Percentiles rank a stretch among this genome's conserved stretches.
Evolutionary conservation across 2,113 vertebrate species (phyloP).

Genomic region (Gavia stellata): DNA sequence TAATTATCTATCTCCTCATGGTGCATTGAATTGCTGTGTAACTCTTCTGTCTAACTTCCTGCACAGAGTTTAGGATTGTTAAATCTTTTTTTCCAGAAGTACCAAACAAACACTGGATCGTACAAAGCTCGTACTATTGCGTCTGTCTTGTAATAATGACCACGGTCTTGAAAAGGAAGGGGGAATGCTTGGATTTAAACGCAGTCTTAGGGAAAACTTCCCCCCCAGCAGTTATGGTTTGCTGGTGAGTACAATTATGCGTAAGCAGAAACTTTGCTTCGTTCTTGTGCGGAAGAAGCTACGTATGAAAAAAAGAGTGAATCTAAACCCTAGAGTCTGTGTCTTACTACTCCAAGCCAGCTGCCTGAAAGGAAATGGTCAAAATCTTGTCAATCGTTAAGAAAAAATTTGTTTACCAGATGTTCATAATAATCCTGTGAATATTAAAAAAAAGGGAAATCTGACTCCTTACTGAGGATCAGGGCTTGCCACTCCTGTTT

Average conservation of each 20-base stretch:
- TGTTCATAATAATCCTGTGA: conserved; percentile 29
- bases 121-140: background rate
- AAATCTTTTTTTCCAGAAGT: background rate
- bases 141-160: conserved; percentile 4
- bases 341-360: background rate
- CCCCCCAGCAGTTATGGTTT: background rate
- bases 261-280: background rate
- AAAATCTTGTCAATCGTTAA: conserved; percentile 26
- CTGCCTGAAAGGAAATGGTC: conserved; percentile 46
- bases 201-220: background rate
- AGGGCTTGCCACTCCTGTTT: background rate
- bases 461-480: background rate
- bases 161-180: background rate
- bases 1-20: background rate
- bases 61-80: background rate
- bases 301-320: background rate
- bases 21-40: background rate
- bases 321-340: background rate
- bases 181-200: background rate
- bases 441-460: background rate
- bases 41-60: background rate
- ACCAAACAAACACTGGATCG: background rate
- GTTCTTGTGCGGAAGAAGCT: background rate
- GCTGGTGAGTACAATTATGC: background rate
- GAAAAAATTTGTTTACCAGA: conserved; percentile 53